Evolutionary conservation across 1,140 invertebrate species (phyloP), one percentile per base, ranked within the genome.

Genomic region (Brachionus sp.): DNA sequence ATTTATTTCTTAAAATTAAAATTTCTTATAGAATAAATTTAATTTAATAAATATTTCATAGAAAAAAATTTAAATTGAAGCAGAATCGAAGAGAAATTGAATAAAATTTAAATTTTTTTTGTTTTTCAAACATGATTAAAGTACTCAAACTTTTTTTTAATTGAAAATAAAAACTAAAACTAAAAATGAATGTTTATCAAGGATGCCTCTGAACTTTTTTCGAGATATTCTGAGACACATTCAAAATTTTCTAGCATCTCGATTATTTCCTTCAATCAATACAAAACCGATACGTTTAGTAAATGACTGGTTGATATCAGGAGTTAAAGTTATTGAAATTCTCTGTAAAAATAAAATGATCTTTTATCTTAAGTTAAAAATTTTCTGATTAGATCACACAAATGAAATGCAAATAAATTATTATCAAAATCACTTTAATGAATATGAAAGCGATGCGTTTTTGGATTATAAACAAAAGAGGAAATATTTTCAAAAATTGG

Each of bases 401-500:
- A 80, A 80, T 44, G 77, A 80, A 44, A 66, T 66, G 50, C 77
- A 80, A 44, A 80, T 80, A 12, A 23, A 57, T 19, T 80, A 80
- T 42, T 80, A 80, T 16, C 77, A 80, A 64, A 80, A 80, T 62
- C 77, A 80, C 62, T 66, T 62, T 66, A 66, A 37, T 39, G 50
- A 80, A 66, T 80, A 80, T 53, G 33, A 25, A 35, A 80, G 57
- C 13, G 77, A 80, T 19, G 77, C 77, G 39, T 39, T 13, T 25
- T 66, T 80, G 39, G 62, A 80, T 42, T 62, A 39, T 19, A 80
- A 62, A 9, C 77, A 80, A 44, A 80, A 80, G 29, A 23, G 57
- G 33, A 57, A 66, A 44, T 29, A 62, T 19, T 57, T 42, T 13
- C 46, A 80, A 33, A 66, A 80, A 44, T 25, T 62, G 10, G 62